These are phyloP conservation scores for Rhagoletis pomonella DNA, from an alignment of 1,140 invertebrate genomes.

Conservation along the genomic window DNA sequence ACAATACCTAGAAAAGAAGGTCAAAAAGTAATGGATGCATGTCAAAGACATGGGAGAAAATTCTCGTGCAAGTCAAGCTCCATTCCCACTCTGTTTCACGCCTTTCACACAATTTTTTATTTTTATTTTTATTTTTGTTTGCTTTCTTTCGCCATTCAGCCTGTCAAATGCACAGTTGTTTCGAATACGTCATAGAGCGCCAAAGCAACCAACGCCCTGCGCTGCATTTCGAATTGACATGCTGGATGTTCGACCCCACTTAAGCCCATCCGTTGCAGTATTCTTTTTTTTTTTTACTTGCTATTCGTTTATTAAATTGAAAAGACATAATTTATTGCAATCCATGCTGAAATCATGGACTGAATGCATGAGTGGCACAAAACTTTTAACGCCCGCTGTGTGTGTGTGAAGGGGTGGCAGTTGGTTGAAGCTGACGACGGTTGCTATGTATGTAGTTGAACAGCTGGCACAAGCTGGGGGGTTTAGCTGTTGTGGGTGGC, in stretches of 20 bases:
- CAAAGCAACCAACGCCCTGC: not conserved
- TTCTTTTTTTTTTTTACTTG: not conserved
- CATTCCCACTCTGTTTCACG: no score
- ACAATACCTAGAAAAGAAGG: no score
- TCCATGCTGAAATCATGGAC: not conserved
- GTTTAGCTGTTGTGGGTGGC: not conserved
- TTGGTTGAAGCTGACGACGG: not conserved
- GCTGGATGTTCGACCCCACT: slow-evolving; percentile 11
- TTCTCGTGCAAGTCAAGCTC: not conserved
- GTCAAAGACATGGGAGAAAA: not conserved
- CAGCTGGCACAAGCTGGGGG: not conserved
- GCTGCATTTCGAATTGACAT: not conserved
- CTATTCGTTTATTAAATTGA: slow-evolving; percentile 21
- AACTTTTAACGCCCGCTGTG: not conserved
- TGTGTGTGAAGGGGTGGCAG: not conserved
- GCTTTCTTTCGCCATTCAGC: not conserved
- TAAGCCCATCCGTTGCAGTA: slow-evolving; percentile 15
- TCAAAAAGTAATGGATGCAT: not conserved
- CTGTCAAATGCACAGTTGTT: slow-evolving; percentile 45
- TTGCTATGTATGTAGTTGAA: not conserved
- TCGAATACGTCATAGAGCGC: slow-evolving; percentile 8
- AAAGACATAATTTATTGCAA: slow-evolving; percentile 45
- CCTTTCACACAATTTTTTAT: no score
- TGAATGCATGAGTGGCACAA: not conserved
- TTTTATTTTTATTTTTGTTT: no score